Evolutionary conservation across 2,888 invertebrate species (phyloP), one percentile per base, ranked within the genome.

Genomic region (Terebella lapidaria): DNA sequence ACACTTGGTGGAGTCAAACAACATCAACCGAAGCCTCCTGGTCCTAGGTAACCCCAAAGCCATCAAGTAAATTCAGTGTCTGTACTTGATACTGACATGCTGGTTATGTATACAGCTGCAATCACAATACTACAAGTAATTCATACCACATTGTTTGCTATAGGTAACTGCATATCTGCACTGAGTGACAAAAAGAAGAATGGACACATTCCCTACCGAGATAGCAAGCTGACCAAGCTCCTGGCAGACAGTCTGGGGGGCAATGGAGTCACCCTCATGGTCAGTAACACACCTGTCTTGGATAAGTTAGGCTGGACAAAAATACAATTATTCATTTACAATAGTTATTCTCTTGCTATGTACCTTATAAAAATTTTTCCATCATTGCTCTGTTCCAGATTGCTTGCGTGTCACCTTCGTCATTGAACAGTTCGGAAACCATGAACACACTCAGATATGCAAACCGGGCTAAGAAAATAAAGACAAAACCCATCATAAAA

Each of bases 21-120:
- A 94, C 80, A 95, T 95, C 68, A 95, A 95, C 78, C 91, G 93
- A 78, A 94, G 94, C 75, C 85, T 95, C 0, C 91, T 95, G 88
- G 94, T 94, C 3, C 82, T 95, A 70, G 94, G 92, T 77, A 61
- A n/a, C n/a, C n/a, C n/a, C n/a, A n/a, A n/a, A n/a, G n/a, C n/a
- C n/a, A n/a, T n/a, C n/a, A 67, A 72, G n/a, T n/a, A n/a, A n/a
- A n/a, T n/a, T n/a, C n/a, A n/a, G n/a, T n/a, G n/a, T n/a, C n/a
- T n/a, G n/a, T n/a, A n/a, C n/a, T n/a, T n/a, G n/a, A n/a, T n/a
- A n/a, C n/a, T n/a, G n/a, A n/a, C n/a, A n/a, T n/a, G n/a, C n/a
- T n/a, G n/a, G n/a, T n/a, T n/a, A n/a, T n/a, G n/a, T n/a, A n/a
- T n/a, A n/a, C n/a, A n/a, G n/a, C n/a, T n/a, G n/a, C n/a, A n/a